Conservation (phyloP, 2,888 invertebrate species). For the Kuschelorhynchus macadamiae region DNA sequence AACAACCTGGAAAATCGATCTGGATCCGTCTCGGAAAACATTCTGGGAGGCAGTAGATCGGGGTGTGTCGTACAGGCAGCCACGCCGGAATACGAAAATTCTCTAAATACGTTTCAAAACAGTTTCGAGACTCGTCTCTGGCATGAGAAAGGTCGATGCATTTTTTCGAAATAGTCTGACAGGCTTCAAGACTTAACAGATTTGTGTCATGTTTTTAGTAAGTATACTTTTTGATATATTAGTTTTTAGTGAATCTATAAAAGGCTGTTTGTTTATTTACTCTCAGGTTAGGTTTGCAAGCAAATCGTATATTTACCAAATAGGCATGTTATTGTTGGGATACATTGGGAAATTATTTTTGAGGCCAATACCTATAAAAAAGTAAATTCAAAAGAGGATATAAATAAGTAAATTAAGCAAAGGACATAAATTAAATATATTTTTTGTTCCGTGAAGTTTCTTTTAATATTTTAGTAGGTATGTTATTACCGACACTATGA, state of each 20-base stretch:
- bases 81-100: slow-evolving; percentile 37
- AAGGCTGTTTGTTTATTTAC: no score
- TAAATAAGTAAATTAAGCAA: no score
- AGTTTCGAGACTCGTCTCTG: slow-evolving; percentile 8
- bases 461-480: no score
- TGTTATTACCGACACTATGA: no score
- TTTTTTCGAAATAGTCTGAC: slow-evolving; percentile 17
- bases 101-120: slow-evolving; percentile 33
- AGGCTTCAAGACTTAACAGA: slow-evolving; percentile 20
- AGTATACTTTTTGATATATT: slow-evolving; percentile 16
- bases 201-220: slow-evolving; percentile 28
- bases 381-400: no score
- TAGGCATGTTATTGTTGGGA: no score
- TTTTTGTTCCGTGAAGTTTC: no score
- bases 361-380: no score
- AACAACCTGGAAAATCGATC: slow-evolving; percentile 60
- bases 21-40: slow-evolving; percentile 55
- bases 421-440: no score
- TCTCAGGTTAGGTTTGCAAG: no score
- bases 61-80: slow-evolving; percentile 65
- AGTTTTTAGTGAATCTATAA: no score
- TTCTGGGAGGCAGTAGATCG: slow-evolving; percentile 60
- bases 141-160: slow-evolving; percentile 20
- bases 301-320: not conserved
- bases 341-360: no score